Conservation (phyloP, 2,888 invertebrate species). For the Hybos culiciformis region DNA sequence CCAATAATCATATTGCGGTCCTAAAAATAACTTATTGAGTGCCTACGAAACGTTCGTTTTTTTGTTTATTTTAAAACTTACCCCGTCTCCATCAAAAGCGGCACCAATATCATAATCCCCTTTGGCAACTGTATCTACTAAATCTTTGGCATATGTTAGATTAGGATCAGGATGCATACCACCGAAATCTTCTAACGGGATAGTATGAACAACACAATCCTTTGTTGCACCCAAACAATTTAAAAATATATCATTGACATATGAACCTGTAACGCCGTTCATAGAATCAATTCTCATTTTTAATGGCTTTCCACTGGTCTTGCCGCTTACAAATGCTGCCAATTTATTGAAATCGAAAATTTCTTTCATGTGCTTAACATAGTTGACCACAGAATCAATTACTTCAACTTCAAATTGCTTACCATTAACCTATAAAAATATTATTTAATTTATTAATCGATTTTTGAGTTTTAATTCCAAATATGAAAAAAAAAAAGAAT, state of each 20-base stretch:
- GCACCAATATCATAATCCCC: constrained; percentile 64
- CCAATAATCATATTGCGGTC: constrained; percentile 98
- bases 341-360: constrained; percentile 90
- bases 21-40: constrained; percentile 23
- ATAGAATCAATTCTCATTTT: constrained; percentile 84
- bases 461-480: no score
- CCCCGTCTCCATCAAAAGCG: constrained; percentile 97
- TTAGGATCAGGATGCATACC: constrained; percentile 97
- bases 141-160: constrained; percentile 71
- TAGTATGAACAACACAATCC: constrained; percentile 57
- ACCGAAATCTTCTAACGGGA: constrained; percentile 87
- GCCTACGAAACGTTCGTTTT: not conserved
- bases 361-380: constrained; percentile 80
- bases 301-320: constrained; percentile 50
- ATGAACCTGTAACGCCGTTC: constrained; percentile 97
- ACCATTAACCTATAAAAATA: constrained; percentile 50
- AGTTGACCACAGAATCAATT: constrained; percentile 81
- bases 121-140: constrained; percentile 52
- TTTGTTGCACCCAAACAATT: constrained; percentile 68
- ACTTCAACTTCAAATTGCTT: constrained; percentile 69
- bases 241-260: constrained; percentile 76
- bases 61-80: constrained; percentile 15
- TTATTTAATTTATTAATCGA: no score
- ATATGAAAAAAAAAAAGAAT: no score
- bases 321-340: constrained; percentile 56